Conservation (phyloP, 2,113 vertebrate species). For the Spilogale gracilis region DNA sequence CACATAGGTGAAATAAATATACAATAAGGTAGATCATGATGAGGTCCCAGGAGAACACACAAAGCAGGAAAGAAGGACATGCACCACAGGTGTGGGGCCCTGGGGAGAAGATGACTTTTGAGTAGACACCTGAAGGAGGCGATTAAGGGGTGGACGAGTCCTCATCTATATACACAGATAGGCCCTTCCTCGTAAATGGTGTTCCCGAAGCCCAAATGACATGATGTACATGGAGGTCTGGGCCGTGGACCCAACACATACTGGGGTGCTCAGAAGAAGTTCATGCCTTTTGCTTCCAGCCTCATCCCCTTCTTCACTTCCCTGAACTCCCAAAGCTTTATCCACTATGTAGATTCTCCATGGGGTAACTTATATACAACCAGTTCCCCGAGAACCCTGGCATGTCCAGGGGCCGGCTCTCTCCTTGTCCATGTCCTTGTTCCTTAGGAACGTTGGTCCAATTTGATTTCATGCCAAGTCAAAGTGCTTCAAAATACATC, state of each 20-base stretch:
- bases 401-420: background rate
- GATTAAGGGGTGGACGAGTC: background rate
- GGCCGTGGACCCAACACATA: background rate
- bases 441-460: background rate
- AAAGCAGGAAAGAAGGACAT: background rate
- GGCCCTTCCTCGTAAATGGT: background rate
- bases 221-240: background rate
- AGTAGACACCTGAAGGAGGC: background rate
- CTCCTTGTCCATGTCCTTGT: background rate
- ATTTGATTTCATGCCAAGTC: constrained; percentile 29
- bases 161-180: background rate
- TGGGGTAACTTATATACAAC: background rate
- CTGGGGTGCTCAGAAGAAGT: background rate
- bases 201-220: background rate
- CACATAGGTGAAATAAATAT: background rate
- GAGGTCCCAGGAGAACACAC: background rate
- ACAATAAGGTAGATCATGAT: background rate
- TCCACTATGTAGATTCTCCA: background rate
- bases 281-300: background rate
- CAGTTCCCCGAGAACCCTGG: background rate
- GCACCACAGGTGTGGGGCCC: background rate
- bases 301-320: background rate
- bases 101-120: background rate
- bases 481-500: background rate
- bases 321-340: background rate